Percentiles rank a stretch among this genome's conserved stretches.
These are phyloP conservation scores for Apamea crenata DNA, from an alignment of 2,888 invertebrate species.

Conservation along the genomic window DNA sequence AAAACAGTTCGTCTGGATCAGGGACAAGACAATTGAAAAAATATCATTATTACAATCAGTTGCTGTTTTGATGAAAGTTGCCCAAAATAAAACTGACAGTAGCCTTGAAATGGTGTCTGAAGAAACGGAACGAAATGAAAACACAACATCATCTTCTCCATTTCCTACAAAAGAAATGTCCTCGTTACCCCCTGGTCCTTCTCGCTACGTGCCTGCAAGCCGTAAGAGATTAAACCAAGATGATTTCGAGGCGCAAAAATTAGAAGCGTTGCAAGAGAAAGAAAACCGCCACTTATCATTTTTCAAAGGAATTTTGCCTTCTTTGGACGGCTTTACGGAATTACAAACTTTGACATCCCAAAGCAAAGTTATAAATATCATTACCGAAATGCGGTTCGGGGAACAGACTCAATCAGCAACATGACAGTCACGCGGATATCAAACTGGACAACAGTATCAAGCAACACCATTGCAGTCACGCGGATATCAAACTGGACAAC, in stretches of 20 bases:
- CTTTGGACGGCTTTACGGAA: too few species aligned
- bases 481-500: constrained; percentile 62
- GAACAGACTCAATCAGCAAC: constrained; percentile 5
- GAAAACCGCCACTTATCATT: too few species aligned
- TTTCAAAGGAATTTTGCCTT: too few species aligned
- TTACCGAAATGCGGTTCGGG: constrained; percentile 7
- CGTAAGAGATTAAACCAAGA: too few species aligned
- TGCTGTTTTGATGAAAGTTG: constrained; percentile 55
- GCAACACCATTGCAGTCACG: constrained; percentile 55
- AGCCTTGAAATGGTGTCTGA: constrained; percentile 58
- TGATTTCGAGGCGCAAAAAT: too few species aligned
- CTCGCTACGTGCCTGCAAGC: too few species aligned
- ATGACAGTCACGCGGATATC: constrained; percentile 3
- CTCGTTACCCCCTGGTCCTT: too few species aligned
- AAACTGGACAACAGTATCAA: constrained; percentile 48
- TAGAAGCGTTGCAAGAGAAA: too few species aligned
- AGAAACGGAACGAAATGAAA: constrained; percentile 62
- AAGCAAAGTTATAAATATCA: too few species aligned
- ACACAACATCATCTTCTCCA: too few species aligned
- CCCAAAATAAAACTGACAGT: constrained; percentile 61
- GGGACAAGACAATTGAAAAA: constrained; percentile 57
- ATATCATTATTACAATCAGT: constrained; percentile 60
- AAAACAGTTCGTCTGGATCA: constrained; percentile 53
- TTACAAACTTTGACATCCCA: too few species aligned
- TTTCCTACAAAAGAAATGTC: too few species aligned